phyloP scores from a whole-genome alignment of 2,113 vertebrate species.

The Etheostoma spectabile region DNA sequence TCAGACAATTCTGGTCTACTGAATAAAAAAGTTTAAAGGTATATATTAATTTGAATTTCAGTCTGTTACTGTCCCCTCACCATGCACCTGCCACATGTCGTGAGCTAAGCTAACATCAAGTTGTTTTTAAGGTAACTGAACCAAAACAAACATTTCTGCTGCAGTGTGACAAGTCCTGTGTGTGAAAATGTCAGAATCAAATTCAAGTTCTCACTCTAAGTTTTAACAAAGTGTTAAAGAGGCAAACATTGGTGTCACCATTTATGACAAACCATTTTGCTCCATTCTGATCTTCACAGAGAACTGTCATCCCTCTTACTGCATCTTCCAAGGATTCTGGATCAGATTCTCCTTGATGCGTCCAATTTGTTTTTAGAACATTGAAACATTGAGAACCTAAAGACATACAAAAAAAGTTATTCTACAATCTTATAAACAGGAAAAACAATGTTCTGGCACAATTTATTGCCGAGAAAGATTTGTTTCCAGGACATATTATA shows the following conservation, averaged over 20 bases:
- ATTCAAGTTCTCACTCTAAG: conserved; percentile 49
- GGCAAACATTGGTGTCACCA: conserved; percentile 69
- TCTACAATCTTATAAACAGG: background rate
- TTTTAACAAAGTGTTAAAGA: conserved; percentile 65
- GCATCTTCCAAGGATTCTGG: conserved; percentile 20
- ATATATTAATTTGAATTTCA: conserved; percentile 57
- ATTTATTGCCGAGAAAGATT: background rate
- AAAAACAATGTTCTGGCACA: background rate
- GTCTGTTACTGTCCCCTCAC: conserved; percentile 46
- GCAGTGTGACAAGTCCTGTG: conserved; percentile 35
- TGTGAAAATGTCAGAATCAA: conserved; percentile 60
- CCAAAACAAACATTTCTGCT: conserved; percentile 23
- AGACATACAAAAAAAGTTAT: conserved; percentile 2
- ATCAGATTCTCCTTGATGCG: conserved; percentile 8
- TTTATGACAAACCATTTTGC: conserved; percentile 48
- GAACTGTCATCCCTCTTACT: conserved; percentile 29
- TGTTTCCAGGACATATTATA: background rate
- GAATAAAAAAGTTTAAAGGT: conserved; percentile 72
- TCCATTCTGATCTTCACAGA: conserved; percentile 44
- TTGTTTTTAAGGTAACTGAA: conserved; percentile 35
- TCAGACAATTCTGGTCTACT: conserved; percentile 59
- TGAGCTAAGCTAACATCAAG: conserved; percentile 23
- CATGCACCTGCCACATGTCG: conserved; percentile 23
- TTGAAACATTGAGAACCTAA: conserved; percentile 77
- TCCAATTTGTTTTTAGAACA: conserved; percentile 66